A percentile compares a stretch with the other conserved stretches of the same genome.
Evolutionary conservation across 1,140 invertebrate genomes (phyloP).

Genomic region (Archegozetes longisetosus): DNA sequence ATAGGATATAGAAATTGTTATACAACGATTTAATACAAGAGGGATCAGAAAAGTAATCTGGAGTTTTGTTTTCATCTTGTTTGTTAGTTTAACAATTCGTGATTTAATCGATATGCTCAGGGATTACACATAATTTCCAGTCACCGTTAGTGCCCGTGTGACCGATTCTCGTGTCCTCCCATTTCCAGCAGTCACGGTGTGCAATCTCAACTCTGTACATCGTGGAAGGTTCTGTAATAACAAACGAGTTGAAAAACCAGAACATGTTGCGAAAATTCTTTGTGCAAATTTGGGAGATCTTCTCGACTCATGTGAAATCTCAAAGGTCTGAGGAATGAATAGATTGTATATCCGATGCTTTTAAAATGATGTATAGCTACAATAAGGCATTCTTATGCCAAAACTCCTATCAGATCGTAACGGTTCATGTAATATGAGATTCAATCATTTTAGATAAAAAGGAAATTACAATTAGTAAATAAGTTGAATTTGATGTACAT

Average conservation of each 20-base stretch:
- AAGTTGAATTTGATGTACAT: no score
- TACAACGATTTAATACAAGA: no score
- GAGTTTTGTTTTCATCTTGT: conserved; percentile 12
- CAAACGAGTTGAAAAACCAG: conserved; percentile 14
- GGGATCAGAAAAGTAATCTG: conserved; percentile 8
- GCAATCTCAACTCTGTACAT: conserved; percentile 29
- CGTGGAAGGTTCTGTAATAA: conserved; percentile 15
- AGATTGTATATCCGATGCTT: no score
- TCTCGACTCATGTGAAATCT: conserved; percentile 14
- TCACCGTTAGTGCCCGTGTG: conserved; percentile 18
- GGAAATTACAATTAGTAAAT: no score
- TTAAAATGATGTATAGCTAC: no score
- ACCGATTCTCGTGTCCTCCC: conserved; percentile 19
- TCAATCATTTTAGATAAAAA: no score
- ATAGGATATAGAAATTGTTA: no score
- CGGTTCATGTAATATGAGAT: no score
- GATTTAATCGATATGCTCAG: conserved; percentile 13
- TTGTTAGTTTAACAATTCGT: conserved; percentile 9
- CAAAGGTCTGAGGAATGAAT: no score
- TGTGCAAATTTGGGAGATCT: conserved; percentile 16
- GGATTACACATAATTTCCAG: conserved; percentile 19
- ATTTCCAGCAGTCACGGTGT: conserved; percentile 31
- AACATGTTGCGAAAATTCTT: conserved; percentile 14
- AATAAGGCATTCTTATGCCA: no score
- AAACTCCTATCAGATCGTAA: no score